A percentile compares a stretch with the other conserved stretches of the same genome.
Evolutionary conservation across 2,888 invertebrate genomes (phyloP).

Genomic region (Orthosia cruda): DNA sequence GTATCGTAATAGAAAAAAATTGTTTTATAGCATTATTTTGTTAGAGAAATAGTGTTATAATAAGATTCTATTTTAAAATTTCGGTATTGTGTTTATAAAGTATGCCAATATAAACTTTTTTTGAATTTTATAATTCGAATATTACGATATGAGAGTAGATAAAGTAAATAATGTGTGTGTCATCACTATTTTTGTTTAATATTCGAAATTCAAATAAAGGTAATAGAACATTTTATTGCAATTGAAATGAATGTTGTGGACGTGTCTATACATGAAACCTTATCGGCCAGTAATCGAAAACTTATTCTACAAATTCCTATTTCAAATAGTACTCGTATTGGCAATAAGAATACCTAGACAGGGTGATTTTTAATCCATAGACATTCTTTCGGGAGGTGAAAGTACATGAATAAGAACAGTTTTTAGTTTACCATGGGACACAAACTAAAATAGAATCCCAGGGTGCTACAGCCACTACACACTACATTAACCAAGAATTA

Average conservation of each 20-base stretch:
- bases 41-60: no score
- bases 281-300: constrained; percentile 16
- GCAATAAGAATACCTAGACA: background rate
- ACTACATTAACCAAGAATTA: constrained; percentile 20
- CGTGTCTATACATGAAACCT: background rate
- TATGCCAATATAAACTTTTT: no score
- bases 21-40: no score
- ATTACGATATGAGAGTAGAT: no score
- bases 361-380: no score
- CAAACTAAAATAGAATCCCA: background rate
- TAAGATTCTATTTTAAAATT: no score
- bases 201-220: constrained; percentile 28
- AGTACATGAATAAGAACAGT: background rate
- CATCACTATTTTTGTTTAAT: constrained; percentile 27
- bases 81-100: no score
- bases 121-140: no score
- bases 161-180: constrained; percentile 35
- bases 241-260: constrained; percentile 5
- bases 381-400: background rate
- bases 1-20: no score
- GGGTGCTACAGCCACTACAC: background rate
- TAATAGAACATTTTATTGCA: constrained; percentile 11
- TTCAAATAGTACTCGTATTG: background rate
- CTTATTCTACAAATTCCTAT: constrained; percentile 10
- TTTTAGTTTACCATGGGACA: background rate